Percentiles rank a stretch among this genome's conserved stretches.
Evolutionary conservation across 2,888 invertebrate genomes (phyloP).

Genomic region (Xestobium rufovillosum): DNA sequence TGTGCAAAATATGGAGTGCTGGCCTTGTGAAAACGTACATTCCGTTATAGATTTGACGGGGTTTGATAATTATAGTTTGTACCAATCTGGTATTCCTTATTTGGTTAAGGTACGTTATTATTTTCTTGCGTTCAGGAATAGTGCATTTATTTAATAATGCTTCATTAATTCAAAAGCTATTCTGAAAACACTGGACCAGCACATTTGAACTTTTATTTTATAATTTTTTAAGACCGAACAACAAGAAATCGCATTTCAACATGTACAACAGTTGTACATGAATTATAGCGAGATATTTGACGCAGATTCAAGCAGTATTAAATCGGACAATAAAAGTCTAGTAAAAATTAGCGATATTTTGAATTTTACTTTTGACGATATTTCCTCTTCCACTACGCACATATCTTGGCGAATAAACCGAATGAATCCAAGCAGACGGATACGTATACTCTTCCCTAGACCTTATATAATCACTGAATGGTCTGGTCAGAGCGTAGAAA

Average conservation of each 20-base stretch:
- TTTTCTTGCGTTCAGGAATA: slow-evolving; percentile 1
- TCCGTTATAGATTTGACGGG: slow-evolving; percentile 60
- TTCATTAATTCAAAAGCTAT: slow-evolving; percentile 4
- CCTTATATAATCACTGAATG: slow-evolving; percentile 56
- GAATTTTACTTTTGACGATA: slow-evolving; percentile 12
- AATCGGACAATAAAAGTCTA: slow-evolving; percentile 33
- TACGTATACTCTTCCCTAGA: slow-evolving; percentile 65
- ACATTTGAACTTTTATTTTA: slow-evolving; percentile 5
- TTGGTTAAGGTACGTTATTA: slow-evolving; percentile 42
- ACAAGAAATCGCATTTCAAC: slow-evolving; percentile 47
- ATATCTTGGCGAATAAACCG: slow-evolving; percentile 66
- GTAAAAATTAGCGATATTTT: slow-evolving; percentile 30
- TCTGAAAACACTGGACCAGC: slow-evolving; percentile 3
- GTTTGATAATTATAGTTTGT: slow-evolving; percentile 46
- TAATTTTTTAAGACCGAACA: slow-evolving; percentile 50
- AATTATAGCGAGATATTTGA: slow-evolving; percentile 54
- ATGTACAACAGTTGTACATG: slow-evolving; percentile 52
- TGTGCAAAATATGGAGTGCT: slow-evolving; percentile 76
- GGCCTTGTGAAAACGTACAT: slow-evolving; percentile 68
- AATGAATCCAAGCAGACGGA: slow-evolving; percentile 62
- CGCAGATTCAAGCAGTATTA: slow-evolving; percentile 55
- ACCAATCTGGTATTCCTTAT: slow-evolving; percentile 52
- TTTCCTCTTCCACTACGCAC: slow-evolving; percentile 30
- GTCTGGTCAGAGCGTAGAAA: slow-evolving; percentile 70
- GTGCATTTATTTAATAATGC: too few relatives aligned